These are phyloP conservation scores for Micromesistius poutassou DNA, from an alignment of 2,797 vertebrate genomes.

Conservation along the genomic window DNA sequence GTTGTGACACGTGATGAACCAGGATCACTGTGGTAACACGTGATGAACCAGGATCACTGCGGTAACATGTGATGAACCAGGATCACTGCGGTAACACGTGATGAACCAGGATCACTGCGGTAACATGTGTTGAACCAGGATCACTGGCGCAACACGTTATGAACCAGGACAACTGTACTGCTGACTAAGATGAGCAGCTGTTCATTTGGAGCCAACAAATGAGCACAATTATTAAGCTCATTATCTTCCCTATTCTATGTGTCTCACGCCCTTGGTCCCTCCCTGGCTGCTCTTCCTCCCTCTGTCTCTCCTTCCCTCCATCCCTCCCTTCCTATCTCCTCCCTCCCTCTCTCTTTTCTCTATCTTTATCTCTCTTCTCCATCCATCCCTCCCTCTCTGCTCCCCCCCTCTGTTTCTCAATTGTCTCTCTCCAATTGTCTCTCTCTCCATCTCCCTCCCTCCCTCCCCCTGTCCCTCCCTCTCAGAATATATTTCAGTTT, in stretches of 20 bases:
- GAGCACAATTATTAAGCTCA: neutral
- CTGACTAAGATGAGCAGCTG: neutral
- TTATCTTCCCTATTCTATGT: neutral
- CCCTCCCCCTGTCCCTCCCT: neutral
- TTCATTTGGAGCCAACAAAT: neutral
- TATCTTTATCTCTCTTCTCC: neutral
- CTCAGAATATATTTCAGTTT: neutral
- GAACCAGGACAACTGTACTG: too few species aligned
- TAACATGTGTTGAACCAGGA: too few species aligned
- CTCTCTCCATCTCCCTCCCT: neutral
- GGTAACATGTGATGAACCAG: too few species aligned
- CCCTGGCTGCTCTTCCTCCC: neutral
- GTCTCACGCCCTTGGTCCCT: neutral
- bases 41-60: too few species aligned
- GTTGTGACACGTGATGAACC: too few species aligned
- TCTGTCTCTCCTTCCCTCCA: neutral
- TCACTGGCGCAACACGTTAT: too few species aligned
- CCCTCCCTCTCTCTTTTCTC: neutral
- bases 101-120: too few species aligned
- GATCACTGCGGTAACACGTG: too few species aligned
- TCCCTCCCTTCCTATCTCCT: slow-evolving; percentile 3
- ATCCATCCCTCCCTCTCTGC: neutral
- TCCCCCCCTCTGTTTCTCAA: neutral
- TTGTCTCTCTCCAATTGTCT: neutral
- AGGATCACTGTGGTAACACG: too few species aligned